A percentile compares a stretch with the other conserved stretches of the same genome.
These are phyloP conservation scores for Smithornis capensis DNA, from an alignment of 2,113 vertebrate species.

Conservation along the genomic window DNA sequence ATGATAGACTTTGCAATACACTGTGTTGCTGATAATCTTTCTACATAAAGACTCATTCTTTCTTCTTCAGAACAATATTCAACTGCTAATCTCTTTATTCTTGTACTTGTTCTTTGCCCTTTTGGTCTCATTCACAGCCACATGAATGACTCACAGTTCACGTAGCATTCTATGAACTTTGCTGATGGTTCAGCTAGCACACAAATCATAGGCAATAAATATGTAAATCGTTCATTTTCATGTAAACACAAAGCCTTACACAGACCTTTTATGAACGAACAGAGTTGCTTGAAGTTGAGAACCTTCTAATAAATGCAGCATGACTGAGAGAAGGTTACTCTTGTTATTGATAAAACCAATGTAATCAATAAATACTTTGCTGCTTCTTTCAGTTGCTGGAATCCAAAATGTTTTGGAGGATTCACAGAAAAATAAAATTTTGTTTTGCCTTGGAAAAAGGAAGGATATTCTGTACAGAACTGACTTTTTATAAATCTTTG, in stretches of 20 bases:
- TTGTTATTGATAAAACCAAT: neutral
- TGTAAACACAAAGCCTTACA: neutral
- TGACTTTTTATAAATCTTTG: neutral
- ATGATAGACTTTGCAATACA: neutral
- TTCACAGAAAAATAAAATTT: neutral
- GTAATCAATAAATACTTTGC: neutral
- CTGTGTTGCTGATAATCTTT: neutral
- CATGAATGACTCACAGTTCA: constrained; percentile 45
- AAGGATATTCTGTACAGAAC: neutral
- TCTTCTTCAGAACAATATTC: constrained; percentile 31
- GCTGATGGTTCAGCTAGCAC: constrained; percentile 59
- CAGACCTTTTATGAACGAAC: neutral
- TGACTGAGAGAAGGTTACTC: neutral
- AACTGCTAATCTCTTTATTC: constrained; percentile 44
- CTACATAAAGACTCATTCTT: neutral
- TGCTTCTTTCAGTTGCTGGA: neutral
- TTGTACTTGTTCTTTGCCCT: constrained; percentile 59
- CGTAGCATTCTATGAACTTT: constrained; percentile 44
- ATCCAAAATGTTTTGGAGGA: neutral
- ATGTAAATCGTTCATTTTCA: constrained; percentile 66
- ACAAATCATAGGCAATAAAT: constrained; percentile 66
- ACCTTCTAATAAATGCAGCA: neutral
- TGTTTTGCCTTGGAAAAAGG: neutral
- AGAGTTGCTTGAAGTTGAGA: neutral
- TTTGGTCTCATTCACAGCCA: constrained; percentile 44